Base-by-base conservation (phyloP, 1,140 invertebrate genomes). In the Zaprionus ornatus region DNA sequence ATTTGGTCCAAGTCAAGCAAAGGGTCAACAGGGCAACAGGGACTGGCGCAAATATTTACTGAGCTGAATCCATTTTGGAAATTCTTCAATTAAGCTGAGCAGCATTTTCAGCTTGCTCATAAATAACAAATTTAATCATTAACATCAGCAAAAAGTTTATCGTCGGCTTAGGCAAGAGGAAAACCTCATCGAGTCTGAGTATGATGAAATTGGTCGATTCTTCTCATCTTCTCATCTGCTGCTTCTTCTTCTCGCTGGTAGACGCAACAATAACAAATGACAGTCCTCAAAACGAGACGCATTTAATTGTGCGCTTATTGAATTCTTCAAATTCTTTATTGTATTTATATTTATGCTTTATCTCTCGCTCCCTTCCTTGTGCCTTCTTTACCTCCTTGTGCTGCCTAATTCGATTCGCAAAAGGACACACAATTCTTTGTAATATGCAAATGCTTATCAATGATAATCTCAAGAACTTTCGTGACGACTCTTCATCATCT, bases 391-490 rank as follows among this genome's bases (percentile, higher is more conserved):
- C 29, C 9, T 29, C 27, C 29, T 32, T 27, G 29, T 32, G 29
- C 17, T 15, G 17, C 13, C 48, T 60, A 23, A 61, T 68, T 21
- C 29, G 66, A 60, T 37, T 40, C 19, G 25, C 35, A 27, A 5
- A 7, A 32, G 40, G 50, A 55, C 29, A 65, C 21, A 25, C 17
- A 32, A 23, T 23, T 35, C 25, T 21, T 73, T 68, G 62, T 45
- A 55, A 40, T 63, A 72, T 66, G 35, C 55, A 61, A 72, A 65
- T 60, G 62, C 56, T 66, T 60, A 72, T 77, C 63, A 50, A 19
- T 40, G 63, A 57, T 55, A 63, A 77, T 74, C 48, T 56, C 19
- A 57, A 74, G 52, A 73, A 52, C 64, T 77, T 74, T 67, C 63
- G 27, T 45, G 17, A 62, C n/a, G 35, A 27, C 45, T 66, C 29